Evolutionary conservation across 2,888 invertebrate species (phyloP), one percentile per base, ranked within the genome.

Genomic region (Epsilonema sp.): DNA sequence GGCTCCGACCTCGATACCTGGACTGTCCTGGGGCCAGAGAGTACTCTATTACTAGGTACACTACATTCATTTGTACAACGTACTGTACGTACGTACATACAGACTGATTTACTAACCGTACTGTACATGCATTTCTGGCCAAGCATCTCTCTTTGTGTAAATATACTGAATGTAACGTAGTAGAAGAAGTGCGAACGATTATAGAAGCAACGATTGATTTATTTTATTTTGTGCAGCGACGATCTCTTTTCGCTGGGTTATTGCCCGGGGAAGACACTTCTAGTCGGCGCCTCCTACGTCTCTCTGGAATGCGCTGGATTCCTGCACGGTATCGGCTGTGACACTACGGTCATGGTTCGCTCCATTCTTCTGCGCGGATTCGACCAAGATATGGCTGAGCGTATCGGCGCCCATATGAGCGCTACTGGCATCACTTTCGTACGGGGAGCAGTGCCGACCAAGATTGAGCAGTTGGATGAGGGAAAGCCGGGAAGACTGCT

Each of bases 401-500:
- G 65, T 56, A 65, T 75, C 46, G 73, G 72, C 1, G 60, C 59
- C 1, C 68, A 72, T 54, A 70, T 75, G 72, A 63, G 58, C 37
- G 55, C 57, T 1, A 64, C 69, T 48, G 73, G 73, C 2, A 61
- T 75, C 5, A 67, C 67, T 49, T 72, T 75, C 52, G 50, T 70
- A 20, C 54, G 65, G 16, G 63, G 62, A 20, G 65, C 62, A 53
- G 65, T 71, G 2, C 72, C 72, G 1, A 57, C 57, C 2, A 59
- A 61, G 67, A 58, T 87, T 2, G 79, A 80, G 63, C 81, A 81
- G 55, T 68, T 50, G 2, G 60, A 66, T 50, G 63, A 61, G 8
- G 67, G 65, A 11, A n/a, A 20, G 8, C 69, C 69, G 13, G 68
- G 68, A 2, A 25, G 31, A 11, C 44, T 52, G 48, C 38, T 55